These are phyloP conservation scores for Dicycla oo DNA, from an alignment of 2,888 invertebrate genomes.

Conservation along the genomic window DNA sequence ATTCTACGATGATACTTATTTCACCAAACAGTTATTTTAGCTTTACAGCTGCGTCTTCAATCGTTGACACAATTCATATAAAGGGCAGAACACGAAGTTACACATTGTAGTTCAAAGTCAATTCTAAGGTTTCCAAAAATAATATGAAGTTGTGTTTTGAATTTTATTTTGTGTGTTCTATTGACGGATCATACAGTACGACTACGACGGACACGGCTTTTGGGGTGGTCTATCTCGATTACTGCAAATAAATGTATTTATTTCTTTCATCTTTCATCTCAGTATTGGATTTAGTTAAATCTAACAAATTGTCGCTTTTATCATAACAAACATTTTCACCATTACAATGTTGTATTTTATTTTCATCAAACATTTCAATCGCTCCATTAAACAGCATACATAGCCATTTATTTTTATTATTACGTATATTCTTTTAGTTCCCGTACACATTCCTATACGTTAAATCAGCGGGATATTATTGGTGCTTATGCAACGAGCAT, in stretches of 20 bases:
- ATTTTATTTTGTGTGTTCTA: not conserved
- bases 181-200: not conserved
- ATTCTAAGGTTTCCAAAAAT: not conserved
- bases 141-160: not conserved
- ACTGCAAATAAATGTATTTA: not conserved
- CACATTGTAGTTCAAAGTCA: not conserved
- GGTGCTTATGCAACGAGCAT: conserved; percentile 51
- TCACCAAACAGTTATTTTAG: conserved; percentile 8
- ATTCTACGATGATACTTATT: not conserved
- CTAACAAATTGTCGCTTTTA: not conserved
- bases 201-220: not conserved
- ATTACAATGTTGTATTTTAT: not conserved
- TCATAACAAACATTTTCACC: not conserved
- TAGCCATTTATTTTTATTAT: conserved; percentile 44
- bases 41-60: not conserved
- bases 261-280: not conserved
- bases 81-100: not conserved
- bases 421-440: conserved; percentile 13
- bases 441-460: conserved; percentile 31
- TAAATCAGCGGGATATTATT: conserved; percentile 54
- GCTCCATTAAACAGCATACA: too few relatives aligned
- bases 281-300: not conserved
- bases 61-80: not conserved
- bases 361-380: too few relatives aligned
- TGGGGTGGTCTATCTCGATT: not conserved